A percentile compares a stretch with the other conserved stretches of the same genome.
phyloP scores from a whole-genome alignment of 2,797 vertebrate species.

The Tauraco hartlaubi region DNA sequence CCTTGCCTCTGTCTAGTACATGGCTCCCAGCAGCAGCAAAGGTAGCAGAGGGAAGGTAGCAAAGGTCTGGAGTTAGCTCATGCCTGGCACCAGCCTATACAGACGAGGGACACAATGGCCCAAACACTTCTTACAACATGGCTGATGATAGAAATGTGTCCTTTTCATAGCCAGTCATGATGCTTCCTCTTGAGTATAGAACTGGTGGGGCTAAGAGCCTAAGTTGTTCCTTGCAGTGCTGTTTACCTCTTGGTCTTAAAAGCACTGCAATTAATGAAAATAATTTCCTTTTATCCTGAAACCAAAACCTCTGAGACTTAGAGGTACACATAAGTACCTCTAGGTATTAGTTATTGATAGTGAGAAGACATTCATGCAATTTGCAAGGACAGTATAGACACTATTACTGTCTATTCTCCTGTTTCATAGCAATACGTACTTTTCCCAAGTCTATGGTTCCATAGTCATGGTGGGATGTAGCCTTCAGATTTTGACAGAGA shows the following conservation, averaged over 20 bases:
- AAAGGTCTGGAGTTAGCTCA: background rate
- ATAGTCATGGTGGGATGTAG: background rate
- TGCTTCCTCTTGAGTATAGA: background rate
- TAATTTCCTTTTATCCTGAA: background rate
- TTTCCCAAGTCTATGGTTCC: background rate
- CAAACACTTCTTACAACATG: background rate
- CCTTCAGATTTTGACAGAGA: background rate
- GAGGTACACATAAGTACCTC: no score
- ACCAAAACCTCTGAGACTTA: background rate
- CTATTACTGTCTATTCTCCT: background rate
- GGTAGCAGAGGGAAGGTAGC: background rate
- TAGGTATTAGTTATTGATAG: background rate
- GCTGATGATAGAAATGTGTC: background rate
- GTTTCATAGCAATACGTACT: background rate
- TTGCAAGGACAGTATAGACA: background rate
- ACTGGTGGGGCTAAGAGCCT: background rate
- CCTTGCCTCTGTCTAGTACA: accelerated
- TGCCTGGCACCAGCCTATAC: background rate
- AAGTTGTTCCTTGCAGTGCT: accelerated
- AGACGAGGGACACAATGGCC: accelerated
- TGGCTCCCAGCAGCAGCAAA: background rate
- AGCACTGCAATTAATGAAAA: background rate
- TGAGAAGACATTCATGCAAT: background rate
- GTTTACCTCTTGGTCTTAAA: background rate
- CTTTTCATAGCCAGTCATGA: background rate